Evolutionary conservation across 2,797 vertebrate species (phyloP).

Genomic region (Allobates femoralis): DNA sequence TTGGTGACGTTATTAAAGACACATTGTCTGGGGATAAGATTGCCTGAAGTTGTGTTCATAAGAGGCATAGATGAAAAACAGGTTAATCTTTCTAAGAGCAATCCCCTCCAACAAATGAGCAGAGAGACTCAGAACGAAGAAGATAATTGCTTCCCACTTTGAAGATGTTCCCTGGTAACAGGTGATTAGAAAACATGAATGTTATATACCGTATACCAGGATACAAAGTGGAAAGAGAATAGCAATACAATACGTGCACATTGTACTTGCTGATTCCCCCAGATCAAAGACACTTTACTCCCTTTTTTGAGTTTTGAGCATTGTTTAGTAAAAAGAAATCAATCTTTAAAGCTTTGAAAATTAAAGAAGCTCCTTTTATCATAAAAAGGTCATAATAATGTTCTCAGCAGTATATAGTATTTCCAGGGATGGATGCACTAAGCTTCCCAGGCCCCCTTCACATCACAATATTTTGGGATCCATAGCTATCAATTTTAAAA

Average conservation of each 20-base stretch:
- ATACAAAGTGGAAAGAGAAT: background rate
- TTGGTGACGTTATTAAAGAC: background rate
- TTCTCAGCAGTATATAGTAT: background rate
- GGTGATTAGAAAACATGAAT: background rate
- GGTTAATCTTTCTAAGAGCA: constrained; percentile 4
- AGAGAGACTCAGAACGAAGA: constrained; percentile 1
- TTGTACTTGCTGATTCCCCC: background rate
- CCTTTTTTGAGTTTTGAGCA: background rate
- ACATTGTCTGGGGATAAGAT: constrained; percentile 4
- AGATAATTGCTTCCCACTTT: constrained; percentile 17
- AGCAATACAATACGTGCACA: background rate
- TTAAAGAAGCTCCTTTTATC: background rate
- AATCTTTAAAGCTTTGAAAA: background rate
- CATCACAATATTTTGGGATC: no score
- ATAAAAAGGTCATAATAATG: background rate
- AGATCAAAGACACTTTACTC: background rate
- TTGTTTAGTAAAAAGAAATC: background rate
- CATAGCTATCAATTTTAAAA: no score
- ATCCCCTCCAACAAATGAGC: constrained; percentile 38
- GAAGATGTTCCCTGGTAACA: constrained; percentile 3
- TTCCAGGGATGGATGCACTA: background rate
- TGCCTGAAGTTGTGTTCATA: constrained; percentile 8
- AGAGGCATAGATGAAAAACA: constrained; percentile 22
- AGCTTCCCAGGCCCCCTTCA: no score
- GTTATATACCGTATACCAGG: no score